Percentiles rank a stretch among this genome's conserved stretches.
These are phyloP conservation scores for Pammene aurita DNA, from an alignment of 2,888 invertebrate genomes.

Conservation along the genomic window DNA sequence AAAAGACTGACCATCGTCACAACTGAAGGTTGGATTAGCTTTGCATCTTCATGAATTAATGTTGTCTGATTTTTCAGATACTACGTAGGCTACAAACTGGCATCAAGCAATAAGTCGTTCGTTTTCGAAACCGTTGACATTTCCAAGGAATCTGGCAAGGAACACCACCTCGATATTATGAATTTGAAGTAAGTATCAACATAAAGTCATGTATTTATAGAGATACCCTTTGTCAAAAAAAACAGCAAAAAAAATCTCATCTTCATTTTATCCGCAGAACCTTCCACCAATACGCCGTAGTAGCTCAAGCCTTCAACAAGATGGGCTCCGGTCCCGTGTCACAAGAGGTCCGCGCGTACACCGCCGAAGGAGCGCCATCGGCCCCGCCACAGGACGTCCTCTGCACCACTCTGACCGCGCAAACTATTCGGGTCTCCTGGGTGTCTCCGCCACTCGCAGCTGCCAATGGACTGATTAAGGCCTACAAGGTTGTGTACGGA, in stretches of 20 bases:
- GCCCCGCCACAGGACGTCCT: conserved; percentile 96
- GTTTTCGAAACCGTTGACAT: conserved; percentile 96
- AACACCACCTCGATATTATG: conserved; percentile 91
- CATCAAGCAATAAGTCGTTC: conserved; percentile 92
- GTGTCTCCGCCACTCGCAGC: conserved; percentile 95
- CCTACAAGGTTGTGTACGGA: conserved; percentile 96
- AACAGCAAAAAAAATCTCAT: neutral
- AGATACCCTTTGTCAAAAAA: neutral
- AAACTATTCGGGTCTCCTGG: conserved; percentile 97
- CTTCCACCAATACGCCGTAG: conserved; percentile 97
- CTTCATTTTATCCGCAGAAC: conserved; percentile 82
- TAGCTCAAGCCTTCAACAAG: conserved; percentile 97
- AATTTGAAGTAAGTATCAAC: conserved; percentile 85
- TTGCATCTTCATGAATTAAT: too few species aligned
- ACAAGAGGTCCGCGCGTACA: conserved; percentile 94
- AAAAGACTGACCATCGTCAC: too few species aligned
- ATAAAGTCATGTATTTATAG: neutral
- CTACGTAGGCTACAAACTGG: conserved; percentile 94
- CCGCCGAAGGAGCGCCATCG: conserved; percentile 96
- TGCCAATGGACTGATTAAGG: conserved; percentile 97
- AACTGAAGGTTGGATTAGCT: too few species aligned
- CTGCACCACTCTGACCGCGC: conserved; percentile 96
- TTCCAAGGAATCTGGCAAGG: conserved; percentile 95
- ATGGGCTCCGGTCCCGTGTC: conserved; percentile 96
- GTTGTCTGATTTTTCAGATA: conserved; percentile 84